Base-by-base conservation (phyloP, 2,797 vertebrate genomes). In the Vespertilio murinus region DNA sequence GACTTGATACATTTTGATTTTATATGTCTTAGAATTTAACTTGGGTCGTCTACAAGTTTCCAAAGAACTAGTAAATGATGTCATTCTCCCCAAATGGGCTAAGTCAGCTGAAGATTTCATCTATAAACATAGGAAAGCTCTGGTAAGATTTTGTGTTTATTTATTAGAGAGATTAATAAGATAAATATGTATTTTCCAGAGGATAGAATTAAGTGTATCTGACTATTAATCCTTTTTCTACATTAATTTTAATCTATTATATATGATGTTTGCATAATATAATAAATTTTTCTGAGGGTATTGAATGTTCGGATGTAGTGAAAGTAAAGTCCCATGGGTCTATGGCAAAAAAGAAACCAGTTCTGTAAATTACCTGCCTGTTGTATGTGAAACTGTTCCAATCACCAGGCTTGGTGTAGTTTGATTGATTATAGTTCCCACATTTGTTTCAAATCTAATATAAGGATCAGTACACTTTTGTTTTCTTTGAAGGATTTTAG, bases 51-150 rank as follows among this genome's bases (percentile, higher is more conserved):
- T 99, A 92, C 99, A 99, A 96, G 98, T 99, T 96, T 99, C 99
- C 22, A 99, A 99, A 98, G 99, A 99, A 81, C 86, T 98, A 61
- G 99, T 99, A 20, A 98, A 99, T 96, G 98, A 99, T 86, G 99
- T 99, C 61, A 70, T 99, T 97, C 98, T 99, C 42, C 99, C 99
- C 1, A 99, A 98, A 97, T 99, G 99, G 99, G 99, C 99, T 90
- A 99, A 98, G 91, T 99, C 99, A 69, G 98, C 99, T 0, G 99
- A 99, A 97, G 99, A 99, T 97, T 99, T 99, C 96, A 99, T 99
- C 97, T 98, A 98, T 98, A 99, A 99, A 97, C 99, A 99, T 96
- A 98, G 99, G 93, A 99, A 99, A 97, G 99, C 99, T 89, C 98
- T 99, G 99, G 99, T 99, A 98, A 99, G 99, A 40, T 91, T 59